Conservation (phyloP, 35 echinoderm and acorn worm species). For the Ophioderma brevispina region DNA sequence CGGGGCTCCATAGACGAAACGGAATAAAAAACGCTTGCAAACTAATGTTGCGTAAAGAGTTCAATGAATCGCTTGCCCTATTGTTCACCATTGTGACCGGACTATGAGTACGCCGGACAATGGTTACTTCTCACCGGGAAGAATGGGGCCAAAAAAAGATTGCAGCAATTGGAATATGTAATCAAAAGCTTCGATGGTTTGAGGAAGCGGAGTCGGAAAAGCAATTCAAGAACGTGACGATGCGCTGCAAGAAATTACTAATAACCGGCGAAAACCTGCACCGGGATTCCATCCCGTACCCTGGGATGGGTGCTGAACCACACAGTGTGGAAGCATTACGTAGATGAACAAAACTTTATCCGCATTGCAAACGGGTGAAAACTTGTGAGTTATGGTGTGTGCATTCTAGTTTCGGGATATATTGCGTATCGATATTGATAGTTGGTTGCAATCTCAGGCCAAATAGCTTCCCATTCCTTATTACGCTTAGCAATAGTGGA, state of each 20-base stretch:
- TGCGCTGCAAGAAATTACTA: background rate
- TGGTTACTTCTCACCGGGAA: no score
- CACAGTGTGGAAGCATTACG: background rate
- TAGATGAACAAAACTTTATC: background rate
- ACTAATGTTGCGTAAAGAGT: no score
- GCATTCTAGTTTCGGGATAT: background rate
- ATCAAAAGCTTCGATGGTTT: conserved; percentile 2
- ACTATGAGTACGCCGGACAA: no score
- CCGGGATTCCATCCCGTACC: background rate
- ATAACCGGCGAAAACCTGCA: background rate
- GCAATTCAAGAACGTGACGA: conserved; percentile 5
- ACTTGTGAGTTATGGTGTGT: background rate
- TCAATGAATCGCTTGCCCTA: no score
- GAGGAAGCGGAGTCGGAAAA: background rate
- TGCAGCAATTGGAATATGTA: background rate
- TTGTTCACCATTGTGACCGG: no score
- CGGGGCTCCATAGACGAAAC: no score
- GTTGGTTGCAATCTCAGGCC: no score
- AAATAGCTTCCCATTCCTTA: background rate
- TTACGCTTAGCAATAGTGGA: background rate
- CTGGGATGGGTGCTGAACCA: background rate
- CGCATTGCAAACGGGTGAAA: background rate
- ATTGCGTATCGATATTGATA: background rate
- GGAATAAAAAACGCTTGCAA: no score
- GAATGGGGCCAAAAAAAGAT: background rate